Base-by-base conservation (phyloP, 2,113 vertebrate genomes). In the Mellivora capensis region DNA sequence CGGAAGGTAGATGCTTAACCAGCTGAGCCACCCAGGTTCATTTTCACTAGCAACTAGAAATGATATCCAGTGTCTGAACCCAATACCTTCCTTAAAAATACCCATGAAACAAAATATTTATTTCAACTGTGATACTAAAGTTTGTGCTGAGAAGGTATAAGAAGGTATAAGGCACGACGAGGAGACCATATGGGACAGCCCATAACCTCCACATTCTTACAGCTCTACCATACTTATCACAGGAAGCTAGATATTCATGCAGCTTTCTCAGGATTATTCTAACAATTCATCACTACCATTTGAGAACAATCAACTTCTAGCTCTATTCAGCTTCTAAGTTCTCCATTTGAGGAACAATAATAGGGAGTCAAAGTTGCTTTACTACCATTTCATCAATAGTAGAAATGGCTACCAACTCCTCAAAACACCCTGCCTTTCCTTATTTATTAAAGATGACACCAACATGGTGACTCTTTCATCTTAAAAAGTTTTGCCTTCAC, bases 21-120 rank as follows among this genome's bases (percentile, higher is more conserved):
- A 52, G 49, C 49, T 52, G 49, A 52, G 49, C 49, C 49, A 52
- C 49, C 49, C 15, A 52, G 49, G 49, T 93, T 80, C 31, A 93
- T 44, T 97, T 95, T 80, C 39, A 93, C 31, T 39, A 96, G 82
- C 13, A 94, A 79, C 3, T 47, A 91, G 69, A 83, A 96, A n/a
- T 27, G 11, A 89, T 59, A 59, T 13, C 44, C 39, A 44, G 17
- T n/a, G 25, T 81, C 54, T 72, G 25, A 94, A 37, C 67, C 20
- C 52, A 94, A 37, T 39, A 84, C 14, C n/a, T 80, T 29, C 20
- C 25, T 72, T 47, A 91, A 71, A 34, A 82, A 49, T 31, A 85
- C 21, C 12, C 37, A 90, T 14, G 3, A 52, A 64, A 72, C 21
- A 86, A 85, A 96, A 57, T 64, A 52, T 31, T 79, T 84, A 81